phyloP scores from a whole-genome alignment of 2,113 vertebrate genomes.

The Saccopteryx bilineata region DNA sequence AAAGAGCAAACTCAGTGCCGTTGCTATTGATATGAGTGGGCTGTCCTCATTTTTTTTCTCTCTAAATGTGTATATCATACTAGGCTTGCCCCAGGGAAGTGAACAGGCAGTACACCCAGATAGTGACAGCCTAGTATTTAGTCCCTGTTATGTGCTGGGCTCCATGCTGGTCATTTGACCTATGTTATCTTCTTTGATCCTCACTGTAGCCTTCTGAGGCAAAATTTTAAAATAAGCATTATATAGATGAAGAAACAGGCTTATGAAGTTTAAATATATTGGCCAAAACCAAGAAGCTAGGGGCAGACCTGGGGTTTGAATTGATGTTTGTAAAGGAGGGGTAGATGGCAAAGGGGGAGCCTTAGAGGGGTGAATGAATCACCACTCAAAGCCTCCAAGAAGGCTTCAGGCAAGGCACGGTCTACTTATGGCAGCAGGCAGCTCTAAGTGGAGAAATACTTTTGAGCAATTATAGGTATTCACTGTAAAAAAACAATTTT shows the following conservation, averaged over 20 bases:
- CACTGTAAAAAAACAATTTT: not conserved
- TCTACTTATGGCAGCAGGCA: not conserved
- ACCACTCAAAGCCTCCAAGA: not conserved
- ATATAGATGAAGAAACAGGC: not conserved
- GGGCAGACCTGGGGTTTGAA: not conserved
- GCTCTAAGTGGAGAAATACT: not conserved
- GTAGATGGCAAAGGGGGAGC: not conserved
- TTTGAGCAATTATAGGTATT: not conserved
- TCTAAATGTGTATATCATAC: not conserved
- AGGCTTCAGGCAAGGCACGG: not conserved
- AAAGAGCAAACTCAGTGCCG: not conserved
- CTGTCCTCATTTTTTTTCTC: not conserved
- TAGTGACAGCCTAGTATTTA: too few relatives aligned
- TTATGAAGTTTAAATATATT: slow-evolving; percentile 35
- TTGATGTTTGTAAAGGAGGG: not conserved
- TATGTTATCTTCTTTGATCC: not conserved
- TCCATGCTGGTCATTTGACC: not conserved
- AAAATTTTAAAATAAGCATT: not conserved
- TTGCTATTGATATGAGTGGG: not conserved
- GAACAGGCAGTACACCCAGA: not conserved
- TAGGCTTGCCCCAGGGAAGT: not conserved
- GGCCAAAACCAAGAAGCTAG: not conserved
- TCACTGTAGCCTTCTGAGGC: not conserved
- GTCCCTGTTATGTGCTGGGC: not conserved
- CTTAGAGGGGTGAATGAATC: not conserved